phyloP scores from a whole-genome alignment of 1,140 invertebrate genomes.

The Melitaea cinxia region DNA sequence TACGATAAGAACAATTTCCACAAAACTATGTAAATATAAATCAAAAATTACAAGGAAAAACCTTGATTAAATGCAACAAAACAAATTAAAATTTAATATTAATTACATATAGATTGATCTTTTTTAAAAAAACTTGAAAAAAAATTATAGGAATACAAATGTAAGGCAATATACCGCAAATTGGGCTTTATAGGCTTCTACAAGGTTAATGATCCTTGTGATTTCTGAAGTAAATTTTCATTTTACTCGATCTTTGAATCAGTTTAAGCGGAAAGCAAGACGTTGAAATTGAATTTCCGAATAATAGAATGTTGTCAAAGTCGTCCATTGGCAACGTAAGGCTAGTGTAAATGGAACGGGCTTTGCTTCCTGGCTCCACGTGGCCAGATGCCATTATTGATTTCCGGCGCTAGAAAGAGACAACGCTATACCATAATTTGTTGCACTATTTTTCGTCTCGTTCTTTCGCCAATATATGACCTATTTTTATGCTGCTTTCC shows the following conservation, averaged over 20 bases:
- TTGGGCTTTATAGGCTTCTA: background rate
- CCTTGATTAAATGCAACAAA: too few relatives aligned
- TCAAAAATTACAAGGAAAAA: too few relatives aligned
- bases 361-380: conserved; percentile 72
- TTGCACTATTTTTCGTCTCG: conserved; percentile 77
- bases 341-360: conserved; percentile 70
- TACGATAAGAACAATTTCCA: background rate
- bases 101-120: too few relatives aligned
- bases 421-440: conserved; percentile 74
- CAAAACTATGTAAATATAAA: too few relatives aligned
- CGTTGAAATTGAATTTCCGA: conserved; percentile 43
- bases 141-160: background rate
- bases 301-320: conserved; percentile 47
- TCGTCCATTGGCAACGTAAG: conserved; percentile 53
- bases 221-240: conserved; percentile 19
- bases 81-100: too few relatives aligned
- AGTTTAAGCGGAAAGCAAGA: conserved; percentile 24
- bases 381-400: conserved; percentile 80
- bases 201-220: conserved; percentile 13
- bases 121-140: too few relatives aligned
- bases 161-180: background rate
- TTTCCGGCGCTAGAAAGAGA: conserved; percentile 75
- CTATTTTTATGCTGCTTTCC: conserved; percentile 80
- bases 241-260: conserved; percentile 19
- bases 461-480: conserved; percentile 79